Evolutionary conservation across 2,113 vertebrate genomes (phyloP).

Genomic region (human): DNA sequence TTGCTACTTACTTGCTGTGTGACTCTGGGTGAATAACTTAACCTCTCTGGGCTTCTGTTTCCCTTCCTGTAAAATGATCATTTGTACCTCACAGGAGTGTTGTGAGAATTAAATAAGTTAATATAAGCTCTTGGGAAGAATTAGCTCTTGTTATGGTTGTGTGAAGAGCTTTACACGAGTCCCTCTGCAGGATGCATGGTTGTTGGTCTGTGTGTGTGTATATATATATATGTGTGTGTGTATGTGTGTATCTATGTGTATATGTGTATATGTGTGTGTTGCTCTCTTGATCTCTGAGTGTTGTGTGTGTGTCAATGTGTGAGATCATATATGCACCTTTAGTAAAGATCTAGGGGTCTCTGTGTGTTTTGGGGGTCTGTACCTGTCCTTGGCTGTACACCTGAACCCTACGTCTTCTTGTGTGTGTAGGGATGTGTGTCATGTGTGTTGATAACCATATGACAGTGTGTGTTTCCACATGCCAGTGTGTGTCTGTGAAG

Average conservation of each 20-base stretch:
- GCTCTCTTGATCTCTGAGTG: neutral
- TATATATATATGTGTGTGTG: too few relatives aligned
- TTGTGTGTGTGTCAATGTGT: neutral
- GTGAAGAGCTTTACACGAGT: neutral
- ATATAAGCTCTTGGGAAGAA: neutral
- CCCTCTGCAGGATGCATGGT: neutral
- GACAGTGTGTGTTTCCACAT: neutral
- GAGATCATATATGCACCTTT: neutral
- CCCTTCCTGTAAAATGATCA: neutral
- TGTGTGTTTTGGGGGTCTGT: too few relatives aligned
- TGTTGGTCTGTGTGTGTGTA: neutral
- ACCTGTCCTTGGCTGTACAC: neutral
- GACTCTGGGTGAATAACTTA: neutral
- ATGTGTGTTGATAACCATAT: fast-evolving
- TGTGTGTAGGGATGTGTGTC: neutral
- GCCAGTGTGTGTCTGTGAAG: neutral
- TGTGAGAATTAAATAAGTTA: neutral
- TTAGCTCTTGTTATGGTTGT: neutral
- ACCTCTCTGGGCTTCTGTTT: neutral
- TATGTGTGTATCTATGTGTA: too few relatives aligned
- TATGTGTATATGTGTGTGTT: neutral
- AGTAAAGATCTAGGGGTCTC: neutral
- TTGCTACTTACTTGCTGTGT: neutral
- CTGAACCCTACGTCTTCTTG: neutral
- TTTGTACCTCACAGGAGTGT: neutral